Conservation (phyloP, 2,113 vertebrate species). For the Mungos mungo region DNA sequence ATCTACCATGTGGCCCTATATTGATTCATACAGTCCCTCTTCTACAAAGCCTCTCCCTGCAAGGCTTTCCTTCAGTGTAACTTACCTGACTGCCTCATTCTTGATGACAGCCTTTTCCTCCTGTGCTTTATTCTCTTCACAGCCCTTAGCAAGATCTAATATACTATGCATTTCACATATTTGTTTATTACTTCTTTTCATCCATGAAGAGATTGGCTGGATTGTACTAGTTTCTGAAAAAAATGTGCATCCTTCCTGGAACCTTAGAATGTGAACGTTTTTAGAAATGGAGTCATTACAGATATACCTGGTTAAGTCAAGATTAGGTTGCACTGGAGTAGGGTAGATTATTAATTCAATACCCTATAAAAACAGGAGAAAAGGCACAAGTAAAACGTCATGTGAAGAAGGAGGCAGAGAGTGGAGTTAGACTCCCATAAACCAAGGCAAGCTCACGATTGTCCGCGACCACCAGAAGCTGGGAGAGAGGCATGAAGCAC, state of each 20-base stretch:
- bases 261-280: neutral
- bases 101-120: neutral
- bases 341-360: neutral
- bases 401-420: neutral
- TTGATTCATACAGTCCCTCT: neutral
- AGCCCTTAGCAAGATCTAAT: neutral
- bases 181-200: neutral
- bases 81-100: neutral
- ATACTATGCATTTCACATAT: neutral
- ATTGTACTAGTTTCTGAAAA: neutral
- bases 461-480: neutral
- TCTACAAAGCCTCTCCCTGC: neutral
- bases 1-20: neutral
- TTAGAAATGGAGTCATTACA: neutral
- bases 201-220: neutral
- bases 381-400: neutral
- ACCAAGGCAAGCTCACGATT: neutral
- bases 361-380: neutral
- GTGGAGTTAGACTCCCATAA: fast-evolving
- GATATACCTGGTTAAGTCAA: neutral
- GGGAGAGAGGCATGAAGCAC: neutral
- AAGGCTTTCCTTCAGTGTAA: neutral
- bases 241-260: neutral
- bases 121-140: neutral
- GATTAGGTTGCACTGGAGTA: neutral